Base-by-base conservation (phyloP, 1,140 invertebrate genomes). In the Atta cephalotes region DNA sequence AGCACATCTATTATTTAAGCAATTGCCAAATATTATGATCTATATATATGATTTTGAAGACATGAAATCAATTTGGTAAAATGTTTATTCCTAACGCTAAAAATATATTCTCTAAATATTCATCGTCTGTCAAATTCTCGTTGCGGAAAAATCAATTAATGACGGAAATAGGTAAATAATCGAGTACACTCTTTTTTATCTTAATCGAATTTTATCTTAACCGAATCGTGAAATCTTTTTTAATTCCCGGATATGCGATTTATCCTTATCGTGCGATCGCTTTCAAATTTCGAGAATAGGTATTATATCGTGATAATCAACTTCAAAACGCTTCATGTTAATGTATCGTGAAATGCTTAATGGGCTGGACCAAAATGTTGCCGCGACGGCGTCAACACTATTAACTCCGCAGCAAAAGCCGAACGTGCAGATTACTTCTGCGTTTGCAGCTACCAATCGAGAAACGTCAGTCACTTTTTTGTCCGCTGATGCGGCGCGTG, bases 391-490 rank as follows among this genome's bases (percentile, higher is more conserved):
- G 28, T 76, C 80, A 74, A 82, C 80, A 51, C 80, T 84, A 84
- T 84, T 84, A 84, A 84, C 80, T 74, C 56, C 68, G 25, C 80
- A 74, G 70, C 70, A 66, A 85, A 70, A 70, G 60, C 60, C 51
- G 60, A 78, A 70, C 65, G 82, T 28, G 74, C 82, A 85, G 82
- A 79, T 85, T 85, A 85, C 63, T 85, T 66, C 60, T 79, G 82
- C 76, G 74, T 63, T 85, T 51, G 71, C 82, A 85, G 82, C 76
- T 68, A 77, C 71, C 82, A 79, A 85, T 85, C 76, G 74, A 68
- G 76, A 79, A 66, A 79, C 82, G 82, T 85, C 82, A 85, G 72
- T 85, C 82, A 85, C 72, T 85, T 85, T 85, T 85, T 85, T 85
- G 82, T 85, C 76, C 39, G 62, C 60, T 49, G 82, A 85, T 79